A percentile compares a stretch with the other conserved stretches of the same genome.
Evolutionary conservation across 2,888 invertebrate genomes (phyloP).

Genomic region (Sinelater perroti): DNA sequence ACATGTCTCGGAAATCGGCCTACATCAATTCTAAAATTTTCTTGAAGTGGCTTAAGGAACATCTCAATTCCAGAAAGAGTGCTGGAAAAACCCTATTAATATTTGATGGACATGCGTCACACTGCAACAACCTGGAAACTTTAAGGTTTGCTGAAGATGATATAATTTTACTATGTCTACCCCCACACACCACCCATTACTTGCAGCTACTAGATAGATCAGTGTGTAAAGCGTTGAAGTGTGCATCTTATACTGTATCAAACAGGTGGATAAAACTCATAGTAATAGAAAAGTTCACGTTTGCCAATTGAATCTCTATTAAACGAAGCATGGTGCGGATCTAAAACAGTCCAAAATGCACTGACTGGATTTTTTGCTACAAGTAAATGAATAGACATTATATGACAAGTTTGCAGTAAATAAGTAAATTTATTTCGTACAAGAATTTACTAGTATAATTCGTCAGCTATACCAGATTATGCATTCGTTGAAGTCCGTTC

Average conservation of each 20-base stretch:
- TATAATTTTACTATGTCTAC: no score
- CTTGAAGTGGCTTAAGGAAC: conserved; percentile 5
- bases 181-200: no score
- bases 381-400: no score
- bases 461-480: no score
- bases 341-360: not conserved
- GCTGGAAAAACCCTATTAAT: conserved; percentile 1
- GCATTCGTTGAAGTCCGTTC: no score
- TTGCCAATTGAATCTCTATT: not conserved
- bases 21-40: conserved; percentile 27
- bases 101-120: conserved; percentile 2
- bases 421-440: no score
- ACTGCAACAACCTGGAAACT: conserved; percentile 4
- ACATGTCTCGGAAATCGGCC: conserved; percentile 46
- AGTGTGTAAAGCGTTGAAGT: not conserved
- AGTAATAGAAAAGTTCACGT: not conserved
- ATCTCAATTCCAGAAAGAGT: not conserved
- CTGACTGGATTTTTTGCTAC: not conserved
- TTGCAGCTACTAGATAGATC: not conserved
- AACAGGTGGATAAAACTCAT: conserved; percentile 1
- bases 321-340: not conserved
- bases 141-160: not conserved
- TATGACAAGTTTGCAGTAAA: no score
- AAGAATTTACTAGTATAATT: no score
- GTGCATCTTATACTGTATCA: conserved; percentile 4